Base-by-base conservation (phyloP, 2,113 vertebrate species). In the Etheostoma spectabile region DNA sequence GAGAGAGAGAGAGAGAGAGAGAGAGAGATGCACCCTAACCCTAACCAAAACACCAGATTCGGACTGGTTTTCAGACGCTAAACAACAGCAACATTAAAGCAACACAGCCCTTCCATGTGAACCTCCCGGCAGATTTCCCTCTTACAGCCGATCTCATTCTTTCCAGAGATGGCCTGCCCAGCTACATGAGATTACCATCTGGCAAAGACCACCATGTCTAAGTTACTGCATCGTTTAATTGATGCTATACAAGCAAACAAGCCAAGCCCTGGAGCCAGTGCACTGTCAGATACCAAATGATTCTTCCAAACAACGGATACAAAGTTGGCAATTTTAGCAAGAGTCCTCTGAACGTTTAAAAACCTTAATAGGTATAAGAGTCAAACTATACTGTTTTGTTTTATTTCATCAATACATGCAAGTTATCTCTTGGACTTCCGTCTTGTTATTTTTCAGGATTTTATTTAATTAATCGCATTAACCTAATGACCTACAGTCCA, bases 131-230 rank as follows among this genome's bases (percentile, higher is more conserved):
- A 76, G 61, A 27, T 52, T 30, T 77, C 57, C 75, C 13, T 72
- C 19, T 42, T 52, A 24, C 55, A 77, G 79, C 60, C 59, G 33
- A 88, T 71, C 68, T 85, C 66, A 72, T 65, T 83, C 55, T 42
- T 60, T 49, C 72, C 53, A 5, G 49, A 8, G 72, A 86, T 88
- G 70, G 64, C 61, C 59, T 75, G 48, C 69, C 68, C 71, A 65
- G 85, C 66, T 78, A 80, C 76, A 52, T 48, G 16, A 83, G 70
- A 89, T 84, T 89, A 46, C 65, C 80, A 85, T 91, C 87, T 90
- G 89, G 90, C 70, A 85, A 53, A 77, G 84, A 71, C 66, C 67
- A 63, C 76, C 79, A 69, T 80, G 69, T 83, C 69, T 78, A 79
- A 79, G 52, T 83, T 64, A 83, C 88, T 88, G 46, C 79, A 77